Evolutionary conservation across 92 coral and sea anemone species (phyloP).

Genomic region (Heteractis magnifica): DNA sequence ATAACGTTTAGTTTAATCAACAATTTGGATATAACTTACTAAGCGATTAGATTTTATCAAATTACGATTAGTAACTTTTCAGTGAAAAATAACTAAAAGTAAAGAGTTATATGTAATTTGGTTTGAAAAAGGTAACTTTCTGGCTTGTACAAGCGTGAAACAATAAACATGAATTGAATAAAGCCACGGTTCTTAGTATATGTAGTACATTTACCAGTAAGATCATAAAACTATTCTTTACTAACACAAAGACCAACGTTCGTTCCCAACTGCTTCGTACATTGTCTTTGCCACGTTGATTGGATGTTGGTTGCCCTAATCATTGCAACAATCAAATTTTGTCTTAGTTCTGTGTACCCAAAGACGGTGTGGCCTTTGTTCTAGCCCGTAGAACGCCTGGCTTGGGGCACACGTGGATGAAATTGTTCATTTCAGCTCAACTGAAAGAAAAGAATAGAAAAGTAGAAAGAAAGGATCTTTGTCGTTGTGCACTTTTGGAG

Average conservation of each 20-base stretch:
- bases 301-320: background rate
- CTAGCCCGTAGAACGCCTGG: constrained; percentile 17
- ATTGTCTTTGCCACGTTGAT: constrained; percentile 19
- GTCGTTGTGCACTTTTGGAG: constrained; percentile 9
- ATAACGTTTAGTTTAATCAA: too few species aligned
- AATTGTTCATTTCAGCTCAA: background rate
- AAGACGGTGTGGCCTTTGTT: constrained; percentile 15
- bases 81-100: background rate
- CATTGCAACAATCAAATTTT: background rate
- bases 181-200: background rate
- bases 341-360: constrained; percentile 3
- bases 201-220: background rate
- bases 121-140: background rate
- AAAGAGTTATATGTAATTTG: background rate
- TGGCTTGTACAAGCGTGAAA: background rate
- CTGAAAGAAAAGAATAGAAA: background rate
- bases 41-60: too few species aligned
- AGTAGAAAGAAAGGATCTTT: background rate
- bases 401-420: constrained; percentile 22
- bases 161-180: background rate
- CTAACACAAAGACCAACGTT: background rate
- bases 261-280: background rate
- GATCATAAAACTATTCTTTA: background rate
- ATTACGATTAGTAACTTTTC: too few species aligned
- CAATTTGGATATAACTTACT: too few species aligned